phyloP scores from a whole-genome alignment of 2,797 vertebrate genomes.

The Micropoecilia bifurca region DNA sequence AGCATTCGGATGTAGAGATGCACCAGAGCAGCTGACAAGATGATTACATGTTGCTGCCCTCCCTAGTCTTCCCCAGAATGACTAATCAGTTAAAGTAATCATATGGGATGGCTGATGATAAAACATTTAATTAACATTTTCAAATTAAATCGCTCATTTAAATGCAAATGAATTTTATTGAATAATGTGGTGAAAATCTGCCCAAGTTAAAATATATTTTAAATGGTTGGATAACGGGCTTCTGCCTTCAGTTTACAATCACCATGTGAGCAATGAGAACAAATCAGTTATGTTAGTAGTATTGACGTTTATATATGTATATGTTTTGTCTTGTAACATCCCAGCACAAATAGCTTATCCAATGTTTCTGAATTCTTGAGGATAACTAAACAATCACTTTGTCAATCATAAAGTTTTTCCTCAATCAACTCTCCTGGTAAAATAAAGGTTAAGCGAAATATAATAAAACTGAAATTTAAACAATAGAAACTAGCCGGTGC shows the following conservation, averaged over 20 bases:
- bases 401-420: neutral
- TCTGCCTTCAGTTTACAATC: neutral
- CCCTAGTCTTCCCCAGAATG: neutral
- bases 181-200: neutral
- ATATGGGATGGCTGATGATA: neutral
- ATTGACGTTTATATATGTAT: neutral
- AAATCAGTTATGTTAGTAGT: neutral
- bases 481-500: neutral
- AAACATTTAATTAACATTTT: constrained; percentile 20
- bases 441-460: no score
- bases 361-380: neutral
- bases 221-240: neutral
- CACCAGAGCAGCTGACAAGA: constrained; percentile 6
- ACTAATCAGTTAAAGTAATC: constrained; percentile 10
- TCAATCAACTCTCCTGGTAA: no score
- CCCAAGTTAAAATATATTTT: neutral
- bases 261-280: neutral
- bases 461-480: neutral
- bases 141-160: constrained; percentile 17
- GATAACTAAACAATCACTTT: neutral
- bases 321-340: neutral
- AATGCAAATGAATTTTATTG: constrained; percentile 2
- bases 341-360: neutral
- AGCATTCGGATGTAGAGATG: constrained; percentile 9
- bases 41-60: constrained; percentile 24